Evolutionary conservation across 2,113 vertebrate species (phyloP).

Genomic region (Pseudonaja textilis): DNA sequence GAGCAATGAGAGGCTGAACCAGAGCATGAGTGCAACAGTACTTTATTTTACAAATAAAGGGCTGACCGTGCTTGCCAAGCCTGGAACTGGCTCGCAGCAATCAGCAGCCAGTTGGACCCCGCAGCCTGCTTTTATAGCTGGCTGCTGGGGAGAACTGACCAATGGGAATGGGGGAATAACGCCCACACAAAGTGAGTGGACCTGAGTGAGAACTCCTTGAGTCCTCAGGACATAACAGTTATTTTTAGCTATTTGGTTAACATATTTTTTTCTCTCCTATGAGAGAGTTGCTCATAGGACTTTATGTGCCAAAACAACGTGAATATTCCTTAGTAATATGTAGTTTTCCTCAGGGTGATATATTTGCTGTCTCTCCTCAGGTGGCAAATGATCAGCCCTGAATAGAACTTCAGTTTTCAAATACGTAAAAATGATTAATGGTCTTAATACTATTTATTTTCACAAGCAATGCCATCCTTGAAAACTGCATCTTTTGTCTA

Average conservation of each 20-base stretch:
- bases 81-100: too few species aligned
- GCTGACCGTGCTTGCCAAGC: too few species aligned
- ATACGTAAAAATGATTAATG: neutral
- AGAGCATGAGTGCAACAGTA: too few species aligned
- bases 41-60: too few species aligned
- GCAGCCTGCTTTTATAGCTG: too few species aligned
- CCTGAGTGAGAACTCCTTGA: too few species aligned
- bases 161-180: too few species aligned
- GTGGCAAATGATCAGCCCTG: neutral
- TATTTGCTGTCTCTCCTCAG: neutral
- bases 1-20: too few species aligned
- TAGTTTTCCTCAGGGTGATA: neutral
- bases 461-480: neutral
- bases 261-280: neutral
- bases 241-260: neutral
- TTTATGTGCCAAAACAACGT: neutral
- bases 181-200: too few species aligned
- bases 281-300: neutral
- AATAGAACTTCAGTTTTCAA: neutral
- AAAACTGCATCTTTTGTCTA: neutral
- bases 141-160: too few species aligned
- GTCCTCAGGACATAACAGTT: too few species aligned
- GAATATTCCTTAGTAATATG: neutral
- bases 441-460: neutral
- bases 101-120: too few species aligned